Evolutionary conservation across 2,888 invertebrate genomes (phyloP).

Genomic region (Drosophila stalkeri): DNA sequence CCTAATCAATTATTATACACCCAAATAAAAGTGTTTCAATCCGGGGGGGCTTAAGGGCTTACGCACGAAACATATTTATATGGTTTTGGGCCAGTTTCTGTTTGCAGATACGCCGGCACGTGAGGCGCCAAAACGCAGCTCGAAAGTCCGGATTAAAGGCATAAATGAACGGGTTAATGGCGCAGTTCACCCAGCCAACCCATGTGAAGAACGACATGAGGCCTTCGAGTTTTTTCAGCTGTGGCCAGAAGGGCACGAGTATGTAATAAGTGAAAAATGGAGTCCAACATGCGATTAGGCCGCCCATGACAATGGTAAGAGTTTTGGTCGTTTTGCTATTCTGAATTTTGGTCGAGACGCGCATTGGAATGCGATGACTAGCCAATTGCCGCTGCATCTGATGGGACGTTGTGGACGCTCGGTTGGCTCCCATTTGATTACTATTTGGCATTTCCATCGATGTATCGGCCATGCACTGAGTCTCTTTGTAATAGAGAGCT

Average conservation of each 20-base stretch:
- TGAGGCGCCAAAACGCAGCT: constrained; percentile 94
- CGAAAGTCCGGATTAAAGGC: constrained; percentile 95
- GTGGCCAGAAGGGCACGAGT: constrained; percentile 91
- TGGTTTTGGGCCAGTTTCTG: constrained; percentile 79
- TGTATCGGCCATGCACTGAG: constrained; percentile 77
- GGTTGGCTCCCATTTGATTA: constrained; percentile 13
- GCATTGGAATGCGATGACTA: constrained; percentile 82
- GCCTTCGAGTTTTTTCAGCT: constrained; percentile 87
- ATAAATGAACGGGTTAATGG: constrained; percentile 96
- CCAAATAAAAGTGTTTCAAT: constrained; percentile 1
- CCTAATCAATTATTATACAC: constrained; percentile 24
- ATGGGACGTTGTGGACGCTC: constrained; percentile 37
- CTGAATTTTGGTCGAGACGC: constrained; percentile 89
- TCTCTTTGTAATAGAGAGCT: constrained; percentile 76
- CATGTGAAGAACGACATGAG: constrained; percentile 93
- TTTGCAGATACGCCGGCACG: constrained; percentile 85
- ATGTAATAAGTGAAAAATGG: constrained; percentile 94
- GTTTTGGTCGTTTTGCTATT: constrained; percentile 96
- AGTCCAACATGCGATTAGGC: constrained; percentile 94
- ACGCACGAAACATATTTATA: constrained; percentile 81
- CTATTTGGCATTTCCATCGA: constrained; percentile 54
- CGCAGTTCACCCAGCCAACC: constrained; percentile 96
- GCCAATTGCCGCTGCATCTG: constrained; percentile 42
- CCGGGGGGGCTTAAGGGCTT: constrained; percentile 14
- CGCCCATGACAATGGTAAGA: constrained; percentile 94